Percentiles rank a stretch among this genome's conserved stretches.
Evolutionary conservation across 2,888 invertebrate genomes (phyloP).

Genomic region (Melitaea athalia): DNA sequence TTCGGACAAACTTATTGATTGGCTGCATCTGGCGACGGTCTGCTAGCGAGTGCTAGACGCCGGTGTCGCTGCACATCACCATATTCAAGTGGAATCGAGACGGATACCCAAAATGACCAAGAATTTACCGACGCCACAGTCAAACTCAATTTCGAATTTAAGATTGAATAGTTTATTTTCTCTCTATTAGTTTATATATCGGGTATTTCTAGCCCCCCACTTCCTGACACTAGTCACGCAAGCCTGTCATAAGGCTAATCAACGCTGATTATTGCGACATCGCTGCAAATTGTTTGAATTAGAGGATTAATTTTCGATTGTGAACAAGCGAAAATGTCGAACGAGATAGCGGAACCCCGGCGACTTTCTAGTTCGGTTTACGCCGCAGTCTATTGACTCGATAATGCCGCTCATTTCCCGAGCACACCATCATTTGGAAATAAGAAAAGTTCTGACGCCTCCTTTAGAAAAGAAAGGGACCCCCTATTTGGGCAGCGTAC

Average conservation of each 20-base stretch:
- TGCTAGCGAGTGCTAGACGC: constrained; percentile 45
- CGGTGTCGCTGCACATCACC: constrained; percentile 50
- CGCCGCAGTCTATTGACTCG: constrained; percentile 74
- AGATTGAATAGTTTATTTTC: constrained; percentile 25
- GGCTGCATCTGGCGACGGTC: constrained; percentile 49
- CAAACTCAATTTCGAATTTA: neutral
- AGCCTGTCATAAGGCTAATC: constrained; percentile 49
- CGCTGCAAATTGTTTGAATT: constrained; percentile 51
- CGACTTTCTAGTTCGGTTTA: constrained; percentile 60
- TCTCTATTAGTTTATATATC: constrained; percentile 15
- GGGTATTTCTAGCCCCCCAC: constrained; percentile 32
- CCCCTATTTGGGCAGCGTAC: constrained; percentile 59
- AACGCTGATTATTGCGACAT: constrained; percentile 58
- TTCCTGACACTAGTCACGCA: constrained; percentile 42
- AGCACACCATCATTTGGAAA: constrained; percentile 69
- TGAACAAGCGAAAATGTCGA: constrained; percentile 62
- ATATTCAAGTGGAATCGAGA: constrained; percentile 53
- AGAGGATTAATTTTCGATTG: constrained; percentile 55
- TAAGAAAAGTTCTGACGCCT: constrained; percentile 75
- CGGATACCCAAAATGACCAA: constrained; percentile 46
- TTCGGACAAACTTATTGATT: constrained; percentile 53
- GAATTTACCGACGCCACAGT: constrained; percentile 47
- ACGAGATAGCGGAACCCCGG: constrained; percentile 63
- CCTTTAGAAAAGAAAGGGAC: constrained; percentile 69
- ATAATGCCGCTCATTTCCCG: constrained; percentile 79